These are phyloP conservation scores for Fistularia commersonii DNA, from an alignment of 2,797 vertebrate species.

Conservation along the genomic window DNA sequence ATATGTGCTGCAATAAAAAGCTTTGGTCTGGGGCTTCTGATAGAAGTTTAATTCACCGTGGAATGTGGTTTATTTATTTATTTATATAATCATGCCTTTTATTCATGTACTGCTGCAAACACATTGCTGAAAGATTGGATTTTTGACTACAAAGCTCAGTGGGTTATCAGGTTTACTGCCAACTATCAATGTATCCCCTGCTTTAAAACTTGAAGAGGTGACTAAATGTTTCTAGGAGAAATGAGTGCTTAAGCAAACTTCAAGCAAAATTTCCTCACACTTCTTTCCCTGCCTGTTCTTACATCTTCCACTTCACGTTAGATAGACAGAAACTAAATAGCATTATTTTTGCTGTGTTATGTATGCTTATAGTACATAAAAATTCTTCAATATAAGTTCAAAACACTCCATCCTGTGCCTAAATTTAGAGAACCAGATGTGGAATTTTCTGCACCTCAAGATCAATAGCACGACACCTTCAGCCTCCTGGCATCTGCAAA, in stretches of 20 bases:
- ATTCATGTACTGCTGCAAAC: constrained; percentile 39
- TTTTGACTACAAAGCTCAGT: constrained; percentile 40
- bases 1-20: constrained; percentile 54
- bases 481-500: too few relatives aligned
- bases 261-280: constrained; percentile 19
- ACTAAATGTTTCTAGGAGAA: constrained; percentile 32
- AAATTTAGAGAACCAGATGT: too few relatives aligned
- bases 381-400: too few relatives aligned
- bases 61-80: constrained; percentile 53
- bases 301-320: constrained; percentile 27
- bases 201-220: constrained; percentile 36
- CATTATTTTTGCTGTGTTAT: too few relatives aligned
- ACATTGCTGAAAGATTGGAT: constrained; percentile 48
- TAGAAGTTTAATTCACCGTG: constrained; percentile 60
- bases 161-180: constrained; percentile 42
- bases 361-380: too few relatives aligned
- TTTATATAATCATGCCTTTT: constrained; percentile 54
- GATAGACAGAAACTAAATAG: background rate
- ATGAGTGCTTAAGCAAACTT: constrained; percentile 31
- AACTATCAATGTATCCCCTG: constrained; percentile 30
- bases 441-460: too few relatives aligned
- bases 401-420: too few relatives aligned
- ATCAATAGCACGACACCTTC: too few relatives aligned
- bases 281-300: constrained; percentile 16
- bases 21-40: constrained; percentile 56